A percentile compares a stretch with the other conserved stretches of the same genome.
Conservation (phyloP, 2,888 invertebrate genomes). For the Lasioglossum leucozonium region DNA sequence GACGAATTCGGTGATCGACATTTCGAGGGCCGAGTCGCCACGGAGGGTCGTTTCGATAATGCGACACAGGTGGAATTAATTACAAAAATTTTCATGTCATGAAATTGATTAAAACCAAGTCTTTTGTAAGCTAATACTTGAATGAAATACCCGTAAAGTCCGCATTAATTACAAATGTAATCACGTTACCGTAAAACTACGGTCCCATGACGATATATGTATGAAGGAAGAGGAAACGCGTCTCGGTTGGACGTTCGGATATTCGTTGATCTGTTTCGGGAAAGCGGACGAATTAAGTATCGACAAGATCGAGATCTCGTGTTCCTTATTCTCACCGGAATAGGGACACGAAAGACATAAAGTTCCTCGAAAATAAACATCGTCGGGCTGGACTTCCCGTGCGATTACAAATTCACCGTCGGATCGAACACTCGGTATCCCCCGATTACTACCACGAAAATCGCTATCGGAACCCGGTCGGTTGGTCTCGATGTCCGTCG, state of each 20-base stretch:
- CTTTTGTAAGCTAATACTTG: no score
- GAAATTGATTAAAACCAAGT: background rate
- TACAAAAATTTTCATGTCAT: background rate
- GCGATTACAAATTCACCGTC: slow-evolving; percentile 21
- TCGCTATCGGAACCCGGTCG: slow-evolving; percentile 36
- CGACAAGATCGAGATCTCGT: background rate
- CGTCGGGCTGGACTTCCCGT: background rate
- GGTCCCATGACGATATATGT: no score
- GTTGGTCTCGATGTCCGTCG: slow-evolving; percentile 30
- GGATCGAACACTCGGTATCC: slow-evolving; percentile 23
- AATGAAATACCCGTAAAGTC: no score
- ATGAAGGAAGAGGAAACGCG: background rate
- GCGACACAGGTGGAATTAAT: background rate
- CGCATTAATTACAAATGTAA: no score
- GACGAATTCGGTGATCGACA: background rate
- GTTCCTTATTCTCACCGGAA: background rate
- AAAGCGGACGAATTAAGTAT: background rate
- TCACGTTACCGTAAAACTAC: background rate
- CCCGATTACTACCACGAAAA: slow-evolving; percentile 38
- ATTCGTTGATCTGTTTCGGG: background rate
- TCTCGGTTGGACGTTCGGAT: background rate
- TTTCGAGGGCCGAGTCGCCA: background rate
- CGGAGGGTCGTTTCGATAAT: background rate
- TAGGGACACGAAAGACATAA: background rate
- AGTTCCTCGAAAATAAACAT: background rate